Conservation (phyloP, 1,140 invertebrate genomes). For the Limonius californicus region DNA sequence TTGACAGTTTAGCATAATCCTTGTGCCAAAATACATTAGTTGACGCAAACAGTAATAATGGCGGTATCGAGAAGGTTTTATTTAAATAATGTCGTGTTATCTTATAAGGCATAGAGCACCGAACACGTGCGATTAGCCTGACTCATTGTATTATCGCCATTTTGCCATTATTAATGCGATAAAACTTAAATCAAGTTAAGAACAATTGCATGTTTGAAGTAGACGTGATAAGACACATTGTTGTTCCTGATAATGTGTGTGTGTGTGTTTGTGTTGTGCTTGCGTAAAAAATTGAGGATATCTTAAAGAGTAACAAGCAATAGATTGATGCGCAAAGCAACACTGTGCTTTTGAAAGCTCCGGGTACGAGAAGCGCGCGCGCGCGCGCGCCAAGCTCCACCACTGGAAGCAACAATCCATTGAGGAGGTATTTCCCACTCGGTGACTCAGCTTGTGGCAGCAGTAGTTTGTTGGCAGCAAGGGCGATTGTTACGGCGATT, state of each 20-base stretch:
- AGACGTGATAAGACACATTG: background rate
- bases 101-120: no score
- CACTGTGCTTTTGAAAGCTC: background rate
- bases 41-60: no score
- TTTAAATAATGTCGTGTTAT: no score
- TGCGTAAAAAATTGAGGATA: no score
- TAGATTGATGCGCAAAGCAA: constrained; percentile 3
- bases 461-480: constrained; percentile 12
- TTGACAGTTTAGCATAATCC: no score
- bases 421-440: constrained; percentile 12
- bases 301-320: background rate
- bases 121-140: background rate
- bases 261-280: background rate
- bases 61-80: no score
- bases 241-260: background rate
- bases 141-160: background rate
- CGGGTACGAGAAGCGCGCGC: background rate
- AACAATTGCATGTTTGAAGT: constrained; percentile 2
- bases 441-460: constrained; percentile 14
- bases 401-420: constrained; percentile 11
- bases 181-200: background rate
- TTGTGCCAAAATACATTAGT: no score
- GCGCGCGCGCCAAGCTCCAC: constrained; percentile 18
- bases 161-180: background rate
- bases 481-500: constrained; percentile 9